Evolutionary conservation across 2,113 vertebrate genomes (phyloP).

Genomic region (Pongo abelii): DNA sequence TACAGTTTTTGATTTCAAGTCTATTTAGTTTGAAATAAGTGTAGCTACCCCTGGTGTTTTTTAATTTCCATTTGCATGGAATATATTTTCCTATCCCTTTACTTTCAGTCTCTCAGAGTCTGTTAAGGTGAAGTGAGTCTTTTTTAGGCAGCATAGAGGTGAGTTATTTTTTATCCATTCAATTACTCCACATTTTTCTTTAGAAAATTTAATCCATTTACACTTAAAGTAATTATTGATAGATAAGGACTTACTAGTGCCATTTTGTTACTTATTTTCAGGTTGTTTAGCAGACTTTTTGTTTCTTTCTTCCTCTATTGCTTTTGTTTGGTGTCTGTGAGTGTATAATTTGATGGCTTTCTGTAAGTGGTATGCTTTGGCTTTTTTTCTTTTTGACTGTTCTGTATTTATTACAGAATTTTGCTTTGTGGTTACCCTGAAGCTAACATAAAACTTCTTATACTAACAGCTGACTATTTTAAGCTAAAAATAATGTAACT

Average conservation of each 20-base stretch:
- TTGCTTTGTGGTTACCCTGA: not conserved
- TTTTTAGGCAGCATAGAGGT: not conserved
- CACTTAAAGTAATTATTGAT: not conserved
- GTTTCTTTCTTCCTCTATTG: not conserved
- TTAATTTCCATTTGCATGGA: not conserved
- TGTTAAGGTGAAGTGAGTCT: not conserved
- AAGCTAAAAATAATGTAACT: not conserved
- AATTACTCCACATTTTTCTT: not conserved
- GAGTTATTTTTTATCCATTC: not conserved
- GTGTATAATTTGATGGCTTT: not conserved
- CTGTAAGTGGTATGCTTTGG: not conserved
- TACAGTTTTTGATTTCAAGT: not conserved
- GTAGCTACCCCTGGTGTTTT: not conserved
- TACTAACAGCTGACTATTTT: not conserved
- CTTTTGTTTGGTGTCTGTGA: not conserved
- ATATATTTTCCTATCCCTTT: not conserved
- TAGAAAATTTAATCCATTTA: not conserved
- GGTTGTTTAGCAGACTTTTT: not conserved
- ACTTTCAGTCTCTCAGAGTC: not conserved
- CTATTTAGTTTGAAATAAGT: not conserved
- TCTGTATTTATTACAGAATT: not conserved
- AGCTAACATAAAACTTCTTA: not conserved
- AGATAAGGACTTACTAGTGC: not conserved
- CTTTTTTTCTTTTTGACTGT: not conserved
- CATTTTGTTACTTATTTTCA: not conserved